These are phyloP conservation scores for Girardinichthys multiradiatus DNA, from an alignment of 2,113 vertebrate species.

Conservation along the genomic window DNA sequence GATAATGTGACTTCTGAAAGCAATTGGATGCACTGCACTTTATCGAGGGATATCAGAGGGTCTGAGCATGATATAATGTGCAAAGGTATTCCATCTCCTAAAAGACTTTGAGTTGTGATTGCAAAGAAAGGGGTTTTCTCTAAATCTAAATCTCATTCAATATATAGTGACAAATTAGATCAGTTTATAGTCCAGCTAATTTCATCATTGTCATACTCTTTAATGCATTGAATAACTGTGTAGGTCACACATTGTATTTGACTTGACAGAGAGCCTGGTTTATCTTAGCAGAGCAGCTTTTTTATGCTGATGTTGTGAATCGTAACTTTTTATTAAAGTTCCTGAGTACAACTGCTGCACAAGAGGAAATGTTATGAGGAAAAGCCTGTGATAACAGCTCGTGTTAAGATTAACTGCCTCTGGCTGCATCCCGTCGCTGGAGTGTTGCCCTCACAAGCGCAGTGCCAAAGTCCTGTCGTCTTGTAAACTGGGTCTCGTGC, in stretches of 20 bases:
- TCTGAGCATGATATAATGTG: background rate
- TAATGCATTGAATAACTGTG: background rate
- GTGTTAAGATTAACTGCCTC: conserved; percentile 10
- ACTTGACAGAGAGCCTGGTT: background rate
- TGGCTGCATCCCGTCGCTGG: conserved; percentile 4
- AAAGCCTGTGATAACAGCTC: background rate
- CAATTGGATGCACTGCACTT: background rate
- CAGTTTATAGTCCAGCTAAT: background rate
- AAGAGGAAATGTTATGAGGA: conserved; percentile 4
- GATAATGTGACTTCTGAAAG: too few relatives aligned
- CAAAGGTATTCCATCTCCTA: background rate
- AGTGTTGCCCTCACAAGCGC: conserved; percentile 8
- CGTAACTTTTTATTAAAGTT: background rate
- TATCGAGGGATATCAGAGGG: background rate
- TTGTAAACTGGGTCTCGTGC: background rate
- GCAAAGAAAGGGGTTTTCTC: background rate
- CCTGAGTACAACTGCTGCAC: background rate
- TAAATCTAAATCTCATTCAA: background rate
- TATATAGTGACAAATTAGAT: background rate
- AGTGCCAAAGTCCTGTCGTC: conserved; percentile 15
- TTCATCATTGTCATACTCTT: background rate
- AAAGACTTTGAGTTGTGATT: background rate
- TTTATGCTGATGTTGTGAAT: background rate
- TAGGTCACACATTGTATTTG: background rate
- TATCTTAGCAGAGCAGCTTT: background rate